phyloP scores from a whole-genome alignment of 2,113 vertebrate species.

The Phylloscopus trochilus region DNA sequence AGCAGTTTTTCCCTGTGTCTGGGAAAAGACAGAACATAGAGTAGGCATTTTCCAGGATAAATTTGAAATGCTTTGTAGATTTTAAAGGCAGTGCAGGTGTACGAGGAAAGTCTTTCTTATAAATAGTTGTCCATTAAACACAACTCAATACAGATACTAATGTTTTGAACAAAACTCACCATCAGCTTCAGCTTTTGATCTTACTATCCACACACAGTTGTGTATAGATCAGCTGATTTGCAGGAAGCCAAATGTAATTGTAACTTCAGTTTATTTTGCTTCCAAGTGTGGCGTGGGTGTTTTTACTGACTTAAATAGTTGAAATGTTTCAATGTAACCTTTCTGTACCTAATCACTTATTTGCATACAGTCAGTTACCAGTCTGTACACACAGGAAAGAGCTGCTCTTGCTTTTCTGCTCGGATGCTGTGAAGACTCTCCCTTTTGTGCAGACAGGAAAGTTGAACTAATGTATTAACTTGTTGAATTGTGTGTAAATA shows the following conservation, averaged over 20 bases:
- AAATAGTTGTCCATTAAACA: neutral
- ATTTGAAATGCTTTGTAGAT: neutral
- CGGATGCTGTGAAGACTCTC: neutral
- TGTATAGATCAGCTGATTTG: neutral
- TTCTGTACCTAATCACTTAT: neutral
- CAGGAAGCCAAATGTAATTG: neutral
- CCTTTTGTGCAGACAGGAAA: neutral
- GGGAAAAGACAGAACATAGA: neutral
- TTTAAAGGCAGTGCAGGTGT: neutral
- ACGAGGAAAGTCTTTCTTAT: neutral
- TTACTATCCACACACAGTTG: accelerated
- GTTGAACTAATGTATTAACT: constrained; percentile 1
- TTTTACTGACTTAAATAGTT: neutral
- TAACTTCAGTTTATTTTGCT: neutral
- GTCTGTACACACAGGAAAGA: neutral
- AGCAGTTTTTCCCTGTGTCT: neutral
- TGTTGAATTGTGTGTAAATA: constrained; percentile 50
- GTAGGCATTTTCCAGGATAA: neutral
- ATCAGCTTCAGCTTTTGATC: neutral
- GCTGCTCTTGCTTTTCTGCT: neutral
- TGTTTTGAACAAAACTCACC: neutral
- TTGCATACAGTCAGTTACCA: neutral
- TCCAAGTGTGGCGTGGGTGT: accelerated
- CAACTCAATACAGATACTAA: neutral
- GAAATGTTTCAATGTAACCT: neutral